Evolutionary conservation across 2,888 invertebrate genomes (phyloP).

Genomic region (Cerceris rybyensis): DNA sequence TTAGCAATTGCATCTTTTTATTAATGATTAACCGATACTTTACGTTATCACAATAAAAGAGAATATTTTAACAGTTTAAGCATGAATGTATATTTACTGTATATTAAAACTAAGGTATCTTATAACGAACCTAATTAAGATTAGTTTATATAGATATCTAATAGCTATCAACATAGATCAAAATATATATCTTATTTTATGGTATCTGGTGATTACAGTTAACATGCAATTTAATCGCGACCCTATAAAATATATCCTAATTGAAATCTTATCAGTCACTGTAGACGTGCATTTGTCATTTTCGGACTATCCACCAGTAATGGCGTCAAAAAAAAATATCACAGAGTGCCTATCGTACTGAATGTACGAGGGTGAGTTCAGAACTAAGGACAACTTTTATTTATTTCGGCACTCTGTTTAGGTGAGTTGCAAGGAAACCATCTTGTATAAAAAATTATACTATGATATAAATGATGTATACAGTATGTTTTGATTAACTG

Average conservation of each 20-base stretch:
- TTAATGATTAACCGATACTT: background rate
- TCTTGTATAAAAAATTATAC: too few species aligned
- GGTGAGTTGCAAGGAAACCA: background rate
- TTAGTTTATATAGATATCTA: conserved; percentile 59
- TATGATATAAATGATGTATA: too few species aligned
- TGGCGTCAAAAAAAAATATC: conserved; percentile 11
- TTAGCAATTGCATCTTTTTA: background rate
- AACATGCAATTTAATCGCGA: conserved; percentile 37
- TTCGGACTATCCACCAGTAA: conserved; percentile 1
- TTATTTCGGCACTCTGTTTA: background rate
- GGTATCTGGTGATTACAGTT: conserved; percentile 42
- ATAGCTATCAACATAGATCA: conserved; percentile 55
- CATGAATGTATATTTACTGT: conserved; percentile 79
- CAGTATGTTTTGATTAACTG: too few species aligned
- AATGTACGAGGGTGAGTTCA: conserved; percentile 1
- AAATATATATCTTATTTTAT: conserved; percentile 63
- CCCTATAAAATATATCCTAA: conserved; percentile 10
- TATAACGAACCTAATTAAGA: conserved; percentile 62
- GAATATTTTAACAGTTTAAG: conserved; percentile 77
- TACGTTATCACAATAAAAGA: conserved; percentile 47
- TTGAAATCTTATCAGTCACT: conserved; percentile 10
- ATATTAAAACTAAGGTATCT: conserved; percentile 73
- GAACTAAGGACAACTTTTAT: background rate
- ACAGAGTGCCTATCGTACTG: conserved; percentile 34
- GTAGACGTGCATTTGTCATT: background rate